Base-by-base conservation (phyloP, 2,888 invertebrate species). In the Eristalis intricaria region DNA sequence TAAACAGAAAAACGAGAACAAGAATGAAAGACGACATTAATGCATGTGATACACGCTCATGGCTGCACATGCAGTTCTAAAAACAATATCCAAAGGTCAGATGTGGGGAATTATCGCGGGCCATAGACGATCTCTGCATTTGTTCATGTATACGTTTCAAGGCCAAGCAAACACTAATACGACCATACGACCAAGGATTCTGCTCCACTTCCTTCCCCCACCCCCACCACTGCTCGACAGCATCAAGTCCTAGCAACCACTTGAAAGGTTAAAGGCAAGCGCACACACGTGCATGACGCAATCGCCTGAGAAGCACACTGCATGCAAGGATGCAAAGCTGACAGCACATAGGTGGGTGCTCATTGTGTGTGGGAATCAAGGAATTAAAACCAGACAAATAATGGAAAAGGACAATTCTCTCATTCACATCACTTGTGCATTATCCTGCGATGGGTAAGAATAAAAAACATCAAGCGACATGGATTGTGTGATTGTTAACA, bases 81-180 rank as follows among this genome's bases (percentile, higher is more conserved):
- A 75, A 79, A 84, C 75, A 80, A 84, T 76, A 80, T 76, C 70
- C 75, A 75, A 84, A 84, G 80, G 84, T 84, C 84, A 84, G 70
- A 50, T 76, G 80, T 61, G 60, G 43, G 65, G 40, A 65, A 76
- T 73, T 64, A 75, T 84, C 74, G 79, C 74, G 79, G 50, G 32
- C 58, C 58, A 58, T n/a, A 40, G 43, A 38, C 63, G 81, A 50
- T 50, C 50, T 19, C 50, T 50, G 8, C 74, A 77, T 69, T 68
- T 26, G 26, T 26, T 70, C 64, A 5, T 71, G 75, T 56, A 76
- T 56, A 61, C 75, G n/a, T 80, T 84, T 80, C 84, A 84, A 80
- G 80, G 84, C 70, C 84, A 84, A 69, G 75, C 66, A 74, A 84
- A 66, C n/a, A n/a, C 70, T 75, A 76, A 80, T 84, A 32, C 10